Base-by-base conservation (phyloP, 1,140 invertebrate genomes). In the Akabosia matsudoensis region DNA sequence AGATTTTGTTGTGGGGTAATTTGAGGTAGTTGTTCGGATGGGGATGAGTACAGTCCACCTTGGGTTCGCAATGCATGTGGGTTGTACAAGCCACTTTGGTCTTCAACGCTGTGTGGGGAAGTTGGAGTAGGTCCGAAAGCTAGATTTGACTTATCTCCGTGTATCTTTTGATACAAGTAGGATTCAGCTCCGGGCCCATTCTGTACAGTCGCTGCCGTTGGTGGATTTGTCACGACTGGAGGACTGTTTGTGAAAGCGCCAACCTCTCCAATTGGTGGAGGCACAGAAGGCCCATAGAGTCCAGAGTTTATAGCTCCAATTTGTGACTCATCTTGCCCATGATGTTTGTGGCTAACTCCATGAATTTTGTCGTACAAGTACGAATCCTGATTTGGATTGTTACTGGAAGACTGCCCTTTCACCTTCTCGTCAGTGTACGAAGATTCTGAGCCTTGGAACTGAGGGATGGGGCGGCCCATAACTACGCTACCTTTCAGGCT, bases 161-260 rank as follows among this genome's bases (percentile, higher is more conserved):
- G 61, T 13, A 67, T 67, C n/a, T 67, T 67, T n/a, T 67, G 61
- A 22, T 67, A 67, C 28, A 67, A 7, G 61, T 67, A 67, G 1
- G 61, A 67, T 31, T 67, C 61, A 10, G 13, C 7, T 4, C 61
- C 61, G n/a, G 30, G 7, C 3, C 7, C 37, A n/a, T n/a, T n/a
- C n/a, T n/a, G n/a, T n/a, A n/a, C n/a, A n/a, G n/a, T n/a, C n/a
- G n/a, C n/a, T n/a, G n/a, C n/a, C n/a, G n/a, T n/a, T n/a, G n/a
- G n/a, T n/a, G n/a, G n/a, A n/a, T n/a, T n/a, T 61, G 14, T 16
- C 24, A 61, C 13, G 54, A 45, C 37, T 45, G 54, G 54, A 13
- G 61, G 61, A 1, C 7, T 4, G 61, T 67, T 67, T 2, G 61
- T 67, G 61, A 67, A 67, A 7, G 26, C n/a, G 3, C 24, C 30